Base-by-base conservation (phyloP, 2,797 vertebrate genomes). In the Coranthus polyacanthus region DNA sequence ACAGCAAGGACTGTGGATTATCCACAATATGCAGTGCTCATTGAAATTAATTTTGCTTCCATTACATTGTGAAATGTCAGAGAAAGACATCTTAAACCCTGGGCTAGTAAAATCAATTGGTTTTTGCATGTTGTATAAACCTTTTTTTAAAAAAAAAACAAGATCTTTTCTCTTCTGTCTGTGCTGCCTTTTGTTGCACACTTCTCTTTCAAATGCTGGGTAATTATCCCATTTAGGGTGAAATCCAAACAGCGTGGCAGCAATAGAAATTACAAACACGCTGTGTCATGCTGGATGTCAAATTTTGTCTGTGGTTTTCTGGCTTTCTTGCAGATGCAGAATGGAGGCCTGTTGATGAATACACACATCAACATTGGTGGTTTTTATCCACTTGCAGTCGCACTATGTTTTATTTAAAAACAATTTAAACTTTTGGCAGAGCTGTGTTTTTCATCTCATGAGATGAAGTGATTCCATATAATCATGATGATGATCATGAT, bases 141-240 rank as follows among this genome's bases (percentile, higher is more conserved):
- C n/a, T n/a, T n/a, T n/a, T n/a, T n/a, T n/a, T n/a, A n/a, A n/a
- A n/a, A n/a, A n/a, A n/a, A n/a, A n/a, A 73, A 66, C 15, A 49
- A 56, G 38, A 34, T 29, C 20, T 12, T 47, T 39, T 70, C 38
- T 46, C 67, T 59, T 64, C 68, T 60, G 46, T 69, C 26, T 75
- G 5, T 5, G 53, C 54, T 5, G 53, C 54, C 43, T 73, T 83
- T 84, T 84, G 52, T 75, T 54, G 39, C 10, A 12, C 13, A 12
- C 49, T 59, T 60, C 39, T 72, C 65, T 72, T 73, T 84, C 50
- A 71, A 63, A 60, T 1, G 32, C 20, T 11, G 32, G 59, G 55
- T 80, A 88, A 92, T 86, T 82, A 88, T 85, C 72, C 78, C 61
- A 55, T 84, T 86, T 72, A 70, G 75, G 59, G 54, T 69, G 58